Evolutionary conservation across 2,797 vertebrate genomes (phyloP).

Genomic region (Tadarida brasiliensis): DNA sequence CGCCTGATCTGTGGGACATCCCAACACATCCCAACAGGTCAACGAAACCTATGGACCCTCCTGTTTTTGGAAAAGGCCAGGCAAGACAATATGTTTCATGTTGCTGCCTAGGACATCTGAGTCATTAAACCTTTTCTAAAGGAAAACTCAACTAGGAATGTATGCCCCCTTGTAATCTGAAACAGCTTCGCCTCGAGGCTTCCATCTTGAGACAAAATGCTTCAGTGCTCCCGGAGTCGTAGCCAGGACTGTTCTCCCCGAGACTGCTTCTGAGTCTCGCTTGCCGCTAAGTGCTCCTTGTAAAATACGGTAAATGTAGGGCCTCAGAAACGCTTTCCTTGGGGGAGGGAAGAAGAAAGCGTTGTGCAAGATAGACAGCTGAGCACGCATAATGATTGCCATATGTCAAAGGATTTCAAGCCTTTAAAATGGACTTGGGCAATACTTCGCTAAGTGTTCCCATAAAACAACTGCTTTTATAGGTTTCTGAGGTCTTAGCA

Average conservation of each 20-base stretch:
- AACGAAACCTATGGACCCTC: not conserved
- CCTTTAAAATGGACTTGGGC: slow-evolving; percentile 82
- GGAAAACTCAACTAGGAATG: slow-evolving; percentile 81
- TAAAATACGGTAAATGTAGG: slow-evolving; percentile 85
- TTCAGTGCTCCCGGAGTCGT: slow-evolving; percentile 74
- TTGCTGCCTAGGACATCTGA: slow-evolving; percentile 81
- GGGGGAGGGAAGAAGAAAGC: slow-evolving; percentile 80
- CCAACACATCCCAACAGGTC: not conserved
- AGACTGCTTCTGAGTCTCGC: slow-evolving; percentile 83
- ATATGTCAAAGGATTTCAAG: slow-evolving; percentile 87
- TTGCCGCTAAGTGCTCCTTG: slow-evolving; percentile 86
- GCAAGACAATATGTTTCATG: slow-evolving; percentile 78
- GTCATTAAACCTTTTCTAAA: slow-evolving; percentile 79
- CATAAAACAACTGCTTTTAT: slow-evolving; percentile 84
- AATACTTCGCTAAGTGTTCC: slow-evolving; percentile 85
- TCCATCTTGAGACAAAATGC: slow-evolving; percentile 81
- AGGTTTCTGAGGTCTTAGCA: slow-evolving; percentile 84
- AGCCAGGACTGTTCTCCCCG: slow-evolving; percentile 82
- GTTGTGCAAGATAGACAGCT: slow-evolving; percentile 85
- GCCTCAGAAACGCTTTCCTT: slow-evolving; percentile 82
- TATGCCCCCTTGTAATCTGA: slow-evolving; percentile 84
- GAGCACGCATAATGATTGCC: slow-evolving; percentile 88
- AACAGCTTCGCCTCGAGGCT: slow-evolving; percentile 85
- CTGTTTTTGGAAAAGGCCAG: slow-evolving; percentile 71
- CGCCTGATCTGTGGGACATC: not conserved